These are phyloP conservation scores for Drosophila guanche DNA, from an alignment of 1,140 invertebrate species.

Conservation along the genomic window DNA sequence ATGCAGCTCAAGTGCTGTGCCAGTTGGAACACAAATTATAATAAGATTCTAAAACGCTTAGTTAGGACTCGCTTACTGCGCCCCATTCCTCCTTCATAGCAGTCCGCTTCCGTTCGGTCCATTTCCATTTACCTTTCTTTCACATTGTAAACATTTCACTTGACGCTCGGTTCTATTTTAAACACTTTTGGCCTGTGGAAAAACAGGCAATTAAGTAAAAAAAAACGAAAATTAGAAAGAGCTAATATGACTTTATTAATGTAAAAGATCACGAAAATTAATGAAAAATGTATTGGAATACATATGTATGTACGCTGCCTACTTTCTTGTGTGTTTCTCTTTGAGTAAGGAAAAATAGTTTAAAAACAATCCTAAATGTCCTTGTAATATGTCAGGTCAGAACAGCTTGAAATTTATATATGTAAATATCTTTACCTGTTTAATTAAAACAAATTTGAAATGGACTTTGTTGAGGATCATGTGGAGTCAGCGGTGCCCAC, in stretches of 20 bases:
- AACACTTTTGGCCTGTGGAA: conserved; percentile 66
- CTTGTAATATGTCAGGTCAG: too few relatives aligned
- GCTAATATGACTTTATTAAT: conserved; percentile 54
- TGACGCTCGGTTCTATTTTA: conserved; percentile 76
- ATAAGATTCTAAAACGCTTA: conserved; percentile 62
- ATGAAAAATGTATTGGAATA: neutral
- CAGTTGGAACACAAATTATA: conserved; percentile 30
- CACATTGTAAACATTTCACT: conserved; percentile 81
- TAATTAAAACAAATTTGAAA: too few relatives aligned
- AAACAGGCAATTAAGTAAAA: conserved; percentile 73
- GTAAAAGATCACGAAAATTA: conserved; percentile 21
- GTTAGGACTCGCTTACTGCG: conserved; percentile 32
- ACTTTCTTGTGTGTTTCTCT: too few relatives aligned
- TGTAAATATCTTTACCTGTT: too few relatives aligned
- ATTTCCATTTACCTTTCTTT: conserved; percentile 76
- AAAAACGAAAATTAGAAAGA: conserved; percentile 66
- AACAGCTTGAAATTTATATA: too few relatives aligned
- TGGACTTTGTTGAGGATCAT: neutral
- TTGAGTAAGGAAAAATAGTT: too few relatives aligned
- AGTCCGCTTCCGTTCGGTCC: conserved; percentile 9
- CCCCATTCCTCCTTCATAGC: too few relatives aligned
- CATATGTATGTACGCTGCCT: too few relatives aligned
- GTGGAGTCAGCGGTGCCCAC: neutral
- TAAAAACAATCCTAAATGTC: too few relatives aligned
- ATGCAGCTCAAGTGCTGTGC: conserved; percentile 43